phyloP scores from a whole-genome alignment of 37 sponge, comb jelly and placozoan species.

The Spongilla lacustris region DNA sequence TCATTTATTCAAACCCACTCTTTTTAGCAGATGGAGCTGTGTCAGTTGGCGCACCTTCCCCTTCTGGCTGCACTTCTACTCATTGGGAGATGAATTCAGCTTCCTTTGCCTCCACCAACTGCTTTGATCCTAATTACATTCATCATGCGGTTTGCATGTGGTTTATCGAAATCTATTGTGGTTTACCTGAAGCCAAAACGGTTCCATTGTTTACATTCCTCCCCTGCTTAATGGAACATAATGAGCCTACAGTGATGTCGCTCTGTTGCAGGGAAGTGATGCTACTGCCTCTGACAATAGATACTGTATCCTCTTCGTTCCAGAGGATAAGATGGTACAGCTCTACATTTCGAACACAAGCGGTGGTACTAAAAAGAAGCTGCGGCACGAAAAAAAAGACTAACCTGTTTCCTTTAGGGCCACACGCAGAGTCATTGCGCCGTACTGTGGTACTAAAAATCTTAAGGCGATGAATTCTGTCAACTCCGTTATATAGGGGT shows the following conservation, averaged over 20 bases:
- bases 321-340: neutral
- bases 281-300: neutral
- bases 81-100: no score
- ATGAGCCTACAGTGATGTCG: neutral
- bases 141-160: neutral
- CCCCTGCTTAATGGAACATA: neutral
- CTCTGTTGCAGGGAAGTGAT: neutral
- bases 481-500: neutral
- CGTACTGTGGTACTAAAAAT: neutral
- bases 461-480: neutral
- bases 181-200: neutral
- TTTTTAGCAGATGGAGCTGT: no score
- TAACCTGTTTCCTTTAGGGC: neutral
- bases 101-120: no score
- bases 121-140: no score
- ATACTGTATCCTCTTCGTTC: neutral
- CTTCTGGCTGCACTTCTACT: no score
- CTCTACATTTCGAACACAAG: neutral
- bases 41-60: no score
- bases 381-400: conserved; percentile 1
- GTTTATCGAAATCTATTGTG: neutral
- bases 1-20: no score
- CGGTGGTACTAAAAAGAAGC: neutral
- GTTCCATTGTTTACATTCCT: neutral
- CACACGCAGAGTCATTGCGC: neutral